Conservation (phyloP, 2,113 vertebrate species). For the Pseudopipra pipra region DNA sequence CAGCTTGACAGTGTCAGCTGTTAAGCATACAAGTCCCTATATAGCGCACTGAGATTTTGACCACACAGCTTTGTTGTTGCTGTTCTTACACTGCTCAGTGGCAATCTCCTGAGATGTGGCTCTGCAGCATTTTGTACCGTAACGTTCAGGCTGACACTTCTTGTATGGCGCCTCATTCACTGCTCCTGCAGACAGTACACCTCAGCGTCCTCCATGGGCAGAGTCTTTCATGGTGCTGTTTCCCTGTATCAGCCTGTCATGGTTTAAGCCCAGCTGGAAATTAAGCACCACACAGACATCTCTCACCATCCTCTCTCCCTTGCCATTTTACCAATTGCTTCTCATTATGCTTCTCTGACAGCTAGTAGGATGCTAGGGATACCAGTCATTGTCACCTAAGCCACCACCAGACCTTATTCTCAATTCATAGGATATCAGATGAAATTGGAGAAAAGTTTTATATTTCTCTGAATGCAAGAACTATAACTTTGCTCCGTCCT, state of each 20-base stretch:
- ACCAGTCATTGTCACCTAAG: background rate
- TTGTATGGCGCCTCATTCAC: background rate
- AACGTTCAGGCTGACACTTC: background rate
- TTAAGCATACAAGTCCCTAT: background rate
- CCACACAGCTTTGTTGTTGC: background rate
- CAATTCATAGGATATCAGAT: background rate
- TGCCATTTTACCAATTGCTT: background rate
- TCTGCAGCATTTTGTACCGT: background rate
- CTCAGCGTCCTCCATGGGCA: background rate
- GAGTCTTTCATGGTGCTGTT: background rate
- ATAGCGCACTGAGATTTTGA: background rate
- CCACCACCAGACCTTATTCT: background rate
- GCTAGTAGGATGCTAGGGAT: background rate
- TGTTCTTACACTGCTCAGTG: background rate
- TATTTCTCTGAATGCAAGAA: background rate
- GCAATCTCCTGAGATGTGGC: background rate
- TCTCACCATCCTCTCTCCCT: background rate
- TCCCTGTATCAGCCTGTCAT: accelerated
- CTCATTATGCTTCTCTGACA: background rate
- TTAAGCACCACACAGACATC: background rate
- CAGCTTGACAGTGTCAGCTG: background rate
- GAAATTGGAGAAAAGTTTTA: background rate
- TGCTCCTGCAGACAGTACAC: background rate
- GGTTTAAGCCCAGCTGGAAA: background rate
- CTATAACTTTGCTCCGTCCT: background rate